Evolutionary conservation across 2,797 vertebrate species (phyloP), one percentile per base, ranked within the genome.

Genomic region (Acomys russatus): DNA sequence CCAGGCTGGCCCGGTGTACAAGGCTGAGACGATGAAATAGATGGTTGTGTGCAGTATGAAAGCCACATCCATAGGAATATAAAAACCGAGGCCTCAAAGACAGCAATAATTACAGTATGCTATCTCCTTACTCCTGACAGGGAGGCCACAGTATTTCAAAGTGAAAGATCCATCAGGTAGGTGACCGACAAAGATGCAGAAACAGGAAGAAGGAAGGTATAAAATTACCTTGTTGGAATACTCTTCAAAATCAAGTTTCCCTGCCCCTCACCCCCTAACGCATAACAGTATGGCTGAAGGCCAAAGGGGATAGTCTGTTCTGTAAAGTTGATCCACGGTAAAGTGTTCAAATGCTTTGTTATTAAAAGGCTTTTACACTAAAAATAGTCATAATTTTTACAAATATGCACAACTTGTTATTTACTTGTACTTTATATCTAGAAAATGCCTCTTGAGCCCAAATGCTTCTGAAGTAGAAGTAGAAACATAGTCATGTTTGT

Each of bases 111-210:
- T 49, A 76, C 8, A 85, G 51, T 84, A n/a, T 6, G 10, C 51
- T 44, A 35, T 9, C 30, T 61, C 76, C 70, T 85, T 86, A 87
- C 66, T 91, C 70, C 83, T 70, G 30, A 68, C 56, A 54, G 63
- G 56, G 61, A 95, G 91, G 79, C 74, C n/a, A 5, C 22, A 7
- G n/a, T 8, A 56, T 77, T 82, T 93, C 92, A 25, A 54, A 92
- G 1, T 91, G 83, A 92, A 74, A 88, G 49, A 77, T 82, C 78
- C n/a, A 68, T 77, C 76, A 89, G 49, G 74, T 35, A 84, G 28
- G 64, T 80, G 82, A 93, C 76, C 89, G 30, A 83, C 61, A 94
- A 95, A 86, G 71, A 90, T 44, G 63, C 35, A 74, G 95, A 94
- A 79, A 86, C 10, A 64, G 56, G 56, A 70, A 90, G 74, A 91